Conservation (phyloP, 1,140 invertebrate genomes). For the Chionoecetes opilio region DNA sequence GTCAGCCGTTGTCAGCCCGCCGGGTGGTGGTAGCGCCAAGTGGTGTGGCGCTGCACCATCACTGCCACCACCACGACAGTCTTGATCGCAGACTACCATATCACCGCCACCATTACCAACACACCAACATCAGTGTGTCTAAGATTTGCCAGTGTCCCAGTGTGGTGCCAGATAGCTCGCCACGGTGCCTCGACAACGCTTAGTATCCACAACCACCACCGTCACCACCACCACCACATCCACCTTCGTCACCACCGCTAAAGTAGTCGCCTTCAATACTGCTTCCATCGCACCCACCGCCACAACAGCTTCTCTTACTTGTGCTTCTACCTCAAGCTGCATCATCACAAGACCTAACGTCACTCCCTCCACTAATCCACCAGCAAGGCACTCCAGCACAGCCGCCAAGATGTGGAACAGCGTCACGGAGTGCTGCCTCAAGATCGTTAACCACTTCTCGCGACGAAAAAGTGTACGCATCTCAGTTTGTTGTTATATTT, state of each 20-base stretch:
- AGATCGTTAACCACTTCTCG: constrained; percentile 72
- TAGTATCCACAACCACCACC: constrained; percentile 73
- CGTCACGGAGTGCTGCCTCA: constrained; percentile 69
- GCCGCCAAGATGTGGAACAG: constrained; percentile 76
- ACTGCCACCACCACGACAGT: constrained; percentile 58
- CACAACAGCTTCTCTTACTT: constrained; percentile 45
- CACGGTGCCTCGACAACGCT: constrained; percentile 77
- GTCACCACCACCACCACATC: constrained; percentile 59
- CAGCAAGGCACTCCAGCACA: constrained; percentile 60
- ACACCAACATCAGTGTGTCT: constrained; percentile 56
- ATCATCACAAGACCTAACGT: constrained; percentile 7
- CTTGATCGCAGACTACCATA: constrained; percentile 34
- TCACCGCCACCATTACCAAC: constrained; percentile 48
- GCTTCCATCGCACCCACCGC: not conserved
- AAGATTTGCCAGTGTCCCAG: constrained; percentile 75
- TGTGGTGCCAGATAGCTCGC: constrained; percentile 78
- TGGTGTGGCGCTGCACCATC: constrained; percentile 61
- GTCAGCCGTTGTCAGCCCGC: constrained; percentile 56
- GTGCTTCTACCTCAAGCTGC: not conserved
- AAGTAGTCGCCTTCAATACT: constrained; percentile 40
- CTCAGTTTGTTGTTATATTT: not conserved
- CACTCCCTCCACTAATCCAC: constrained; percentile 13
- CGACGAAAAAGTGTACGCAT: constrained; percentile 69
- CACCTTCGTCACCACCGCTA: not conserved
- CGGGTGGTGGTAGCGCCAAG: constrained; percentile 65